phyloP scores from a whole-genome alignment of 1,140 invertebrate genomes.

The Nixonia krombeini region DNA sequence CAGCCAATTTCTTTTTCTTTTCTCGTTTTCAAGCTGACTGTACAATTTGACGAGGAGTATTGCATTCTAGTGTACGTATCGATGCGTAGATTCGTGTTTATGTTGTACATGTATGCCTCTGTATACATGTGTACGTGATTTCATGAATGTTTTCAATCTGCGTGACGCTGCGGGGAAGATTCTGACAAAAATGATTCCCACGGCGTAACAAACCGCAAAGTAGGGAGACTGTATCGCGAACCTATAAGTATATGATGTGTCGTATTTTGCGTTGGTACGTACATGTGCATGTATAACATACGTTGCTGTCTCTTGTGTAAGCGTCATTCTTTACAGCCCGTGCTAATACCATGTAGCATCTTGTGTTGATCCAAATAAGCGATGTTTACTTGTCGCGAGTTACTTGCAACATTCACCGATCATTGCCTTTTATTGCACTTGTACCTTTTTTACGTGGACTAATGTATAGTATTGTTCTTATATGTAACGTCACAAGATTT shows the following conservation, averaged over 20 bases:
- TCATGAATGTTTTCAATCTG: too few species aligned
- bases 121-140: not conserved
- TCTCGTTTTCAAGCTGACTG: not conserved
- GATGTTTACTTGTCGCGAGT: constrained; percentile 21
- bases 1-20: not conserved
- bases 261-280: constrained; percentile 38
- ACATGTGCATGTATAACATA: constrained; percentile 39
- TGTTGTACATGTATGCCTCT: not conserved
- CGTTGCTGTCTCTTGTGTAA: constrained; percentile 22
- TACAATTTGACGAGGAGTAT: too few species aligned
- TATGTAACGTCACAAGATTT: too few species aligned
- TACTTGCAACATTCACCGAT: too few species aligned
- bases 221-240: constrained; percentile 25
- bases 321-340: constrained; percentile 43
- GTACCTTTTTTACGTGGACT: too few species aligned
- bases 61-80: not conserved
- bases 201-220: constrained; percentile 12
- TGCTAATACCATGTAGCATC: constrained; percentile 19
- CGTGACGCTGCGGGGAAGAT: not conserved
- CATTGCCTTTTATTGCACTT: too few species aligned
- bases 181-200: constrained; percentile 4
- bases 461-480: too few species aligned
- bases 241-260: constrained; percentile 32
- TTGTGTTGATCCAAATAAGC: constrained; percentile 32
- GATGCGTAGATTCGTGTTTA: not conserved